phyloP scores from a whole-genome alignment of 2,113 vertebrate species.

The Ailurus styani region DNA sequence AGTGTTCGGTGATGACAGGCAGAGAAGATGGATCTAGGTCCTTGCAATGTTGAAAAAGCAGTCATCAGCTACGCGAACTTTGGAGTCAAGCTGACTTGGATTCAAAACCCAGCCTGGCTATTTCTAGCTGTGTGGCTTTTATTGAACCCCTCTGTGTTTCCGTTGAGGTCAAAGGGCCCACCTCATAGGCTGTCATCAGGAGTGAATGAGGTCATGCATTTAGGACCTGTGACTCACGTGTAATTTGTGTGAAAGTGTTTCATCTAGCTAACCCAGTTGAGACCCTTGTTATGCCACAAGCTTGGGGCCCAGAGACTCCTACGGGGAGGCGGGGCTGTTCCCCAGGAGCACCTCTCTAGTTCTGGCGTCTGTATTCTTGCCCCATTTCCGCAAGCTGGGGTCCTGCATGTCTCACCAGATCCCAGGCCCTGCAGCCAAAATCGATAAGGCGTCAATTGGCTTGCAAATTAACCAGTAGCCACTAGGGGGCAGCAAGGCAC shows the following conservation, averaged over 20 bases:
- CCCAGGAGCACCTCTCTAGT: too few relatives aligned
- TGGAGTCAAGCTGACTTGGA: not conserved
- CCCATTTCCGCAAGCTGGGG: not conserved
- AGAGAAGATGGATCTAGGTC: not conserved
- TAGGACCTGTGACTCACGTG: rapidly evolving
- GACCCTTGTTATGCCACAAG: not conserved
- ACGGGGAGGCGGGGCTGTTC: not conserved
- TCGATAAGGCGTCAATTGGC: not conserved
- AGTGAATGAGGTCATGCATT: not conserved
- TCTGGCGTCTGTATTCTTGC: not conserved
- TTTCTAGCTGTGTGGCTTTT: not conserved
- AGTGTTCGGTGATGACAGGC: not conserved
- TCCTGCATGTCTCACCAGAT: not conserved
- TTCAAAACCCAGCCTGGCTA: not conserved
- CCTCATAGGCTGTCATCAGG: not conserved
- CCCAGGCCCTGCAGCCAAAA: rapidly evolving
- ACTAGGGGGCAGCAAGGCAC: conserved; percentile 36
- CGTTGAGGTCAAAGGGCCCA: rapidly evolving
- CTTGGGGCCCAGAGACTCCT: not conserved
- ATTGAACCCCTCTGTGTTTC: not conserved
- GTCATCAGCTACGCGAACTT: not conserved
- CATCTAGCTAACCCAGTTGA: not conserved
- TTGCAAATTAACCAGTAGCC: not conserved
- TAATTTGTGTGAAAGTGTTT: not conserved
- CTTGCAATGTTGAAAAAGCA: not conserved